Conservation (phyloP, 2,888 invertebrate genomes). For the Argynnis bischoffii region DNA sequence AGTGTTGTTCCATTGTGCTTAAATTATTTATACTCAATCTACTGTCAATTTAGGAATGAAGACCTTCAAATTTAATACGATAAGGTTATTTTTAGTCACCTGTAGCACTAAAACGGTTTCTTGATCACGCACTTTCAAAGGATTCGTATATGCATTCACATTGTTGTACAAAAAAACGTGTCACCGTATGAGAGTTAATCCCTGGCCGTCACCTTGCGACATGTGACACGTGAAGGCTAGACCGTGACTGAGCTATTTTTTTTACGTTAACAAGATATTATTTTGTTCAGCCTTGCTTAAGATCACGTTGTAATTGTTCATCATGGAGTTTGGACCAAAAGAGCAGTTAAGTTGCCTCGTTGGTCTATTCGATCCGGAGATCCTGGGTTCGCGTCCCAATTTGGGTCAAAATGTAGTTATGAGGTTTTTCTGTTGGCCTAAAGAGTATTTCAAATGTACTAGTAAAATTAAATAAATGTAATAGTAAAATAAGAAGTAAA, state of each 20-base stretch:
- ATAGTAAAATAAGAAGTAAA: too few species aligned
- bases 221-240: conserved; percentile 32
- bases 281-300: conserved; percentile 22
- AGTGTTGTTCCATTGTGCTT: conserved; percentile 1
- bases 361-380: too few species aligned
- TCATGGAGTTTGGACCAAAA: neutral
- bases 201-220: conserved; percentile 48
- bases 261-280: conserved; percentile 31
- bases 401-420: too few species aligned
- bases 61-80: conserved; percentile 23
- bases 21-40: conserved; percentile 9
- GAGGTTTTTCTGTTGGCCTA: too few species aligned
- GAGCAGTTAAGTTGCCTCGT: too few species aligned
- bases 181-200: conserved; percentile 65
- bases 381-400: too few species aligned
- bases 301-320: conserved; percentile 9
- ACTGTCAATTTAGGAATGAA: conserved; percentile 20
- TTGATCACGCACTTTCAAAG: conserved; percentile 44
- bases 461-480: too few species aligned
- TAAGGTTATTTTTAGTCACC: conserved; percentile 21
- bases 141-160: conserved; percentile 43
- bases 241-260: conserved; percentile 36
- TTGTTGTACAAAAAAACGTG: conserved; percentile 51
- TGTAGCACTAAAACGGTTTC: conserved; percentile 55
- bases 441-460: too few species aligned